phyloP scores from a whole-genome alignment of 2,888 invertebrate species.

The Clostera curtula region DNA sequence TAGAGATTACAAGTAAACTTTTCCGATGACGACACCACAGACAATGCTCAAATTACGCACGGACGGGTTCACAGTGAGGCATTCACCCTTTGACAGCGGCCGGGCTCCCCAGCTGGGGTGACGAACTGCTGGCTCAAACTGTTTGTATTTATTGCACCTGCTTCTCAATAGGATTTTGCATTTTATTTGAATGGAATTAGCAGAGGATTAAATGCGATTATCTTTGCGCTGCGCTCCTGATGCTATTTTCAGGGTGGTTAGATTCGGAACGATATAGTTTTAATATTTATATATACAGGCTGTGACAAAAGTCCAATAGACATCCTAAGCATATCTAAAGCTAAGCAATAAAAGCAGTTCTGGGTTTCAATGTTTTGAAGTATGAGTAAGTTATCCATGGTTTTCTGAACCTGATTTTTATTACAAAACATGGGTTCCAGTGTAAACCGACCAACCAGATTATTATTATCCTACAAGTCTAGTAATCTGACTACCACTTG shows the following conservation, averaged over 20 bases:
- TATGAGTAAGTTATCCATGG: no score
- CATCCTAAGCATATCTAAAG: no score
- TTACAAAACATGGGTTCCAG: no score
- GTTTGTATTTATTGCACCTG: slow-evolving; percentile 32
- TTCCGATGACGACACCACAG: slow-evolving; percentile 69
- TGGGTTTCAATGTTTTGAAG: no score
- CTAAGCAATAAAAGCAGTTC: no score
- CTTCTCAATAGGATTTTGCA: slow-evolving; percentile 14
- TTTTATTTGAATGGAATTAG: slow-evolving; percentile 14
- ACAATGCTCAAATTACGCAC: slow-evolving; percentile 68
- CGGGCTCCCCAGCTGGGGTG: slow-evolving; percentile 55
- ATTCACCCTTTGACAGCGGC: slow-evolving; percentile 39
- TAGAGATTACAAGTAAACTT: slow-evolving; percentile 70
- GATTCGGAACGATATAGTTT: neutral
- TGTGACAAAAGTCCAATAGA: neutral
- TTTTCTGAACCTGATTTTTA: no score
- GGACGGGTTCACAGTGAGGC: slow-evolving; percentile 57
- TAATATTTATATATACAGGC: neutral
- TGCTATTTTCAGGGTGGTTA: neutral
- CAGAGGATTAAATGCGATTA: slow-evolving; percentile 8
- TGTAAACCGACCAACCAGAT: no score
- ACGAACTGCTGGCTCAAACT: slow-evolving; percentile 55
- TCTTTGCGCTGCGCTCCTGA: neutral
- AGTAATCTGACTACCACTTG: no score
- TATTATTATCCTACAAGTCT: no score